Percentiles rank a stretch among this genome's conserved stretches.
Conservation (phyloP, 1,140 invertebrate species). For the Hestina assimilis region DNA sequence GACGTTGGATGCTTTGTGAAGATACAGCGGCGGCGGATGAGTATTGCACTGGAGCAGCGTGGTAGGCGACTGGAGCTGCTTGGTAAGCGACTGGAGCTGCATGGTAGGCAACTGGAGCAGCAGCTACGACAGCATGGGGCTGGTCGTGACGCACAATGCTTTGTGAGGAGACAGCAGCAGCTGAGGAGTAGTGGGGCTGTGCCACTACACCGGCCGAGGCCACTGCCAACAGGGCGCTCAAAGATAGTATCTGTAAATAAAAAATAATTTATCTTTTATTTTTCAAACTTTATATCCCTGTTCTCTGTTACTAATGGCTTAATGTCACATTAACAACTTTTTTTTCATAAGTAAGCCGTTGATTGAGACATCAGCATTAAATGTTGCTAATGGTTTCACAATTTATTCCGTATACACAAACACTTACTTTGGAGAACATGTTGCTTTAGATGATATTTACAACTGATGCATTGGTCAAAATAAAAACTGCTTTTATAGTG, state of each 20-base stretch:
- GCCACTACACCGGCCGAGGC: constrained; percentile 32
- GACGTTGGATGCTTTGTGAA: constrained; percentile 15
- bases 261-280: background rate
- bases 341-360: background rate
- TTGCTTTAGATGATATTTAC: too few species aligned
- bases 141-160: constrained; percentile 48
- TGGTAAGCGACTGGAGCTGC: background rate
- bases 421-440: constrained; percentile 54
- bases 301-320: background rate
- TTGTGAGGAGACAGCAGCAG: constrained; percentile 50
- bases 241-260: background rate
- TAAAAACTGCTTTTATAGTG: too few species aligned
- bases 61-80: background rate
- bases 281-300: background rate
- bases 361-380: background rate
- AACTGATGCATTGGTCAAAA: too few species aligned
- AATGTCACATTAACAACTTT: background rate
- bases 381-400: background rate
- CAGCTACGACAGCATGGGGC: constrained; percentile 17
- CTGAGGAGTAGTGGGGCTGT: constrained; percentile 45
- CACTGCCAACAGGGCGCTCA: constrained; percentile 23
- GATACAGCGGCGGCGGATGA: constrained; percentile 13
- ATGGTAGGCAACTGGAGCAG: background rate
- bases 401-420: background rate
- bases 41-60: background rate